Evolutionary conservation across 1,140 invertebrate genomes (phyloP).

Genomic region (Thaumatotibia leucotreta): DNA sequence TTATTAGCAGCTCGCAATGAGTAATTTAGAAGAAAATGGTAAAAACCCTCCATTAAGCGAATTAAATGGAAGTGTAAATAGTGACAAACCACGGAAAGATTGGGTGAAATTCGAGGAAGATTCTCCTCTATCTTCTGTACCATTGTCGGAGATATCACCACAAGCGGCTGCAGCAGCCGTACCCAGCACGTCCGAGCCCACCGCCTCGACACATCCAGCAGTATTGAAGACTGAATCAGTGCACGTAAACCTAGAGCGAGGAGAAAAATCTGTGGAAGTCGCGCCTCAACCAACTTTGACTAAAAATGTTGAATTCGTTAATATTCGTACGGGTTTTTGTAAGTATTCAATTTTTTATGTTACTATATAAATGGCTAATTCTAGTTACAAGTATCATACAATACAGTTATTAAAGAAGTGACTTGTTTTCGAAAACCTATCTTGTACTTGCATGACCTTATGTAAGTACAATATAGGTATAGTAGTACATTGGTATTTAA

Average conservation of each 20-base stretch:
- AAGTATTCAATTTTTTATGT: constrained; percentile 40
- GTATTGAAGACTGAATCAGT: constrained; percentile 64
- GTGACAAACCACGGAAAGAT: constrained; percentile 45
- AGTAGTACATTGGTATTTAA: no score
- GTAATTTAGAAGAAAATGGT: constrained; percentile 38
- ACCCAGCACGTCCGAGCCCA: constrained; percentile 18
- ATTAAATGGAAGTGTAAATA: constrained; percentile 46
- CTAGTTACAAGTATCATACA: constrained; percentile 17
- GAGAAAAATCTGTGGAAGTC: constrained; percentile 54
- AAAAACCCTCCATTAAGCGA: constrained; percentile 28
- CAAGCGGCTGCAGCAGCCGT: constrained; percentile 24
- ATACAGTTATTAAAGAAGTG: constrained; percentile 49
- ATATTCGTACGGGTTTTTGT: constrained; percentile 78
- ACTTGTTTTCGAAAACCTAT: constrained; percentile 29
- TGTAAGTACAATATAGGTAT: no score
- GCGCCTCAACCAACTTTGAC: constrained; percentile 50
- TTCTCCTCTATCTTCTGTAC: constrained; percentile 33
- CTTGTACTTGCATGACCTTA: no score
- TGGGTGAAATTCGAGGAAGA: constrained; percentile 73
- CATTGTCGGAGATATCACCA: constrained; percentile 23
- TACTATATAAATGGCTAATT: constrained; percentile 40
- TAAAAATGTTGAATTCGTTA: constrained; percentile 77
- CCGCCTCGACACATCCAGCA: constrained; percentile 41
- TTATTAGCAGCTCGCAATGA: constrained; percentile 41
- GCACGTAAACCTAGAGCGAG: constrained; percentile 60